A percentile compares a stretch with the other conserved stretches of the same genome.
phyloP scores from a whole-genome alignment of 2,888 invertebrate species.

The Anarsia innoxiella region DNA sequence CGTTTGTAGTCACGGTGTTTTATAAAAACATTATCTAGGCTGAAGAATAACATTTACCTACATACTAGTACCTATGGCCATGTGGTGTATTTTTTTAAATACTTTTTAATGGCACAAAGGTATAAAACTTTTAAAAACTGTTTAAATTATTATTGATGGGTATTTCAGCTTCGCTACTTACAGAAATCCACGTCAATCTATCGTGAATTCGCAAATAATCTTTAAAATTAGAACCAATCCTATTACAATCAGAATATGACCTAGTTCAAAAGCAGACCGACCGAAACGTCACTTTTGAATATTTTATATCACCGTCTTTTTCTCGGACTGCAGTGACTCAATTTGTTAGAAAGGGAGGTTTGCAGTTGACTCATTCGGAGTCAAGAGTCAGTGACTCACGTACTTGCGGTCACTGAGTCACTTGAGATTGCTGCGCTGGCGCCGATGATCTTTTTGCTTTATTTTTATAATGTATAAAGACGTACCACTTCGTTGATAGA shows the following conservation, averaged over 20 bases:
- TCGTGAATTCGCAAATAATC: too few relatives aligned
- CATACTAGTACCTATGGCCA: too few relatives aligned
- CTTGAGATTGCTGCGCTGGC: slow-evolving; percentile 40
- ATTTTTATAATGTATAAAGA: neutral
- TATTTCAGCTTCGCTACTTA: too few relatives aligned
- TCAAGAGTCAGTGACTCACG: slow-evolving; percentile 39
- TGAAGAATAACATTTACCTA: too few relatives aligned
- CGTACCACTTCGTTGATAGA: too few relatives aligned
- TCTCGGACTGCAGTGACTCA: slow-evolving; percentile 1
- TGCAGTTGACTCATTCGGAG: slow-evolving; percentile 26
- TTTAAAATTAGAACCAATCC: slow-evolving; percentile 11
- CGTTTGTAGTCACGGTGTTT: too few relatives aligned
- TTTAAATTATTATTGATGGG: too few relatives aligned
- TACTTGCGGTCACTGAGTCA: slow-evolving; percentile 53
- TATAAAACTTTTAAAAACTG: too few relatives aligned
- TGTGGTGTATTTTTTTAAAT: too few relatives aligned
- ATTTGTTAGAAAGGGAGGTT: slow-evolving; percentile 18
- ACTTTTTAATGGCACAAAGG: too few relatives aligned
- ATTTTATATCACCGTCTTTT: neutral
- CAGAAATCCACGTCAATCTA: too few relatives aligned
- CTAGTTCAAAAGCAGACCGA: slow-evolving; percentile 5
- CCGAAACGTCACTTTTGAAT: slow-evolving; percentile 6
- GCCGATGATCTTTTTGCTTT: slow-evolving; percentile 19
- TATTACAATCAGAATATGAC: slow-evolving; percentile 3
- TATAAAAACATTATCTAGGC: too few relatives aligned